Base-by-base conservation (phyloP, 2,888 invertebrate genomes). In the Orthosia gothica region DNA sequence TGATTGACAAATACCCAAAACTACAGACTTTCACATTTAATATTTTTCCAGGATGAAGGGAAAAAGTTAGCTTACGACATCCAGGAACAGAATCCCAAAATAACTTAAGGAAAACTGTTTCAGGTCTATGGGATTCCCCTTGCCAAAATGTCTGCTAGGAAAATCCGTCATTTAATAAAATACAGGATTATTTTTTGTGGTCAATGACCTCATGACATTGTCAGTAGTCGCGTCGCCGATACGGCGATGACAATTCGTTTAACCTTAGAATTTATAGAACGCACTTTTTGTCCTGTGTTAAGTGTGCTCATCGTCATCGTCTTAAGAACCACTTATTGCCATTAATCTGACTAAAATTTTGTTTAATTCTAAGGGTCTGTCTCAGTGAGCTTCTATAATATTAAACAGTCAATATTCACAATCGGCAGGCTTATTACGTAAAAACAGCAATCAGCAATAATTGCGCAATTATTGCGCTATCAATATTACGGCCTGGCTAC, bases 171-270 rank as follows among this genome's bases (percentile, higher is more conserved):
- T 20, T n/a, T 16, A 59, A 45, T n/a, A 20, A 59, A 45, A 12
- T 70, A 40, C 13, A 20, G 9, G 15, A 13, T 47, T 70, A 68
- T 49, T 32, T 20, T 49, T 20, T 16, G 47, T 49, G 70, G 70
- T 49, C 69, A 40, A 40, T 49, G 70, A 55, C 32, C 66, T n/a
- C 12, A 13, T 54, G 70, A 65, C 70, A 65, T 70, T 70, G 65
- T 52, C 23, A 0, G 45, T 52, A 3, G n/a, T 54, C 65, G 12
- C 65, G n/a, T 54, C 65, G 12, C 65, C 11, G 47, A 61, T 32
- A 49, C 18, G 26, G 11, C n/a, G 11, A 47, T 50, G 47, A 47
- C 70, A 70, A 32, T 15, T 65, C 69, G 52, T 45, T 50, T 69
- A 20, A 68, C 49, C 64, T 50, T 50, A 69, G 32, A 64, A 50